Evolutionary conservation across 2,888 invertebrate genomes (phyloP).

Genomic region (Epirrhoe alternata): DNA sequence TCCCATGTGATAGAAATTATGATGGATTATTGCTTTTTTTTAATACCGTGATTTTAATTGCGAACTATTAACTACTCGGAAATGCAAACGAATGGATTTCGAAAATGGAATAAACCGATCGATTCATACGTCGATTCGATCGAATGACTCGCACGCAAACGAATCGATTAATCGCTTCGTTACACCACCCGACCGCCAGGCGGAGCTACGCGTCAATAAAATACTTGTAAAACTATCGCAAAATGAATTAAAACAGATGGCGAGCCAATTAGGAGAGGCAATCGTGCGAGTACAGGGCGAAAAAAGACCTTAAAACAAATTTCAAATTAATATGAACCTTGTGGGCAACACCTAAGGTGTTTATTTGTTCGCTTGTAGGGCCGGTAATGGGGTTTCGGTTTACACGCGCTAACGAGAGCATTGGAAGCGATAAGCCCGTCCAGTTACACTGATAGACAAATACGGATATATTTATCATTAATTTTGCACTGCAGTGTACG

Average conservation of each 20-base stretch:
- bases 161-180: slow-evolving; percentile 83
- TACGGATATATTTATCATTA: slow-evolving; percentile 82
- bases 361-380: slow-evolving; percentile 50
- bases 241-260: slow-evolving; percentile 85
- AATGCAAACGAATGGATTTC: slow-evolving; percentile 42
- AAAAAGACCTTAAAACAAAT: slow-evolving; percentile 68
- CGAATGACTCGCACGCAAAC: slow-evolving; percentile 76
- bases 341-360: slow-evolving; percentile 51
- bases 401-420: slow-evolving; percentile 81
- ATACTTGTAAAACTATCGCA: slow-evolving; percentile 85
- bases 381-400: slow-evolving; percentile 77
- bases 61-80: slow-evolving; percentile 31
- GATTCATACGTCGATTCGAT: slow-evolving; percentile 66
- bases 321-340: slow-evolving; percentile 55
- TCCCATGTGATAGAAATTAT: slow-evolving; percentile 57
- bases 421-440: slow-evolving; percentile 75
- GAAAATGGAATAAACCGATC: slow-evolving; percentile 66
- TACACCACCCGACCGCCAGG: slow-evolving; percentile 73
- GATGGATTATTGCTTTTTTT: slow-evolving; percentile 39
- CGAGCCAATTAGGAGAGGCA: slow-evolving; percentile 84
- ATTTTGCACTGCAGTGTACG: slow-evolving; percentile 72
- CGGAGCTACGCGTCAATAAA: slow-evolving; percentile 84
- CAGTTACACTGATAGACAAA: slow-evolving; percentile 82
- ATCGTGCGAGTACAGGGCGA: slow-evolving; percentile 80
- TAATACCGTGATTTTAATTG: slow-evolving; percentile 39